Conservation (phyloP, 2,888 invertebrate genomes). For the Melitaea athalia region DNA sequence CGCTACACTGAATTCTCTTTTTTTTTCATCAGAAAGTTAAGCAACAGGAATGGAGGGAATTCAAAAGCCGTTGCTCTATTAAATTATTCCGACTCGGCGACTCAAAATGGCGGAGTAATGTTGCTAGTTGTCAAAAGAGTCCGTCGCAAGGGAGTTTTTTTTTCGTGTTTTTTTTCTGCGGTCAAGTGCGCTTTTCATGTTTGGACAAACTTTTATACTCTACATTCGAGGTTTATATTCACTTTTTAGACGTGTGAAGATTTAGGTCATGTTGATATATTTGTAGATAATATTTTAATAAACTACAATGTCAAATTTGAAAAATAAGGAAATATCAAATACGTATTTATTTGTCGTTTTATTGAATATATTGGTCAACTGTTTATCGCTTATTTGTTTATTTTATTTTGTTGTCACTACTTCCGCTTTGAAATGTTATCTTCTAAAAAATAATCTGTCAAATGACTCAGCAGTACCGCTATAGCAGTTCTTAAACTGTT, state of each 20-base stretch:
- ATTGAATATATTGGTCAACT: too few species aligned
- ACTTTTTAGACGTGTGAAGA: constrained; percentile 7
- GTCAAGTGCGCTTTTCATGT: constrained; percentile 54
- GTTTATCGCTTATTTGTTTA: too few species aligned
- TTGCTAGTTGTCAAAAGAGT: constrained; percentile 63
- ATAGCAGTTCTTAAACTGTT: too few species aligned
- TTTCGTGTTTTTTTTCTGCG: constrained; percentile 47
- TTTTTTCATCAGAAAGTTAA: constrained; percentile 47
- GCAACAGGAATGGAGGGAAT: constrained; percentile 54
- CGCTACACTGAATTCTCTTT: constrained; percentile 32
- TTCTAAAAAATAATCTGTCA: too few species aligned
- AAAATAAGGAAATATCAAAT: background rate
- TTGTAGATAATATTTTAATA: background rate
- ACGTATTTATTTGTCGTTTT: background rate
- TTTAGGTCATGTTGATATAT: constrained; percentile 1
- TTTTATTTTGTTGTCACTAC: too few species aligned
- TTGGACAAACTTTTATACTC: constrained; percentile 48
- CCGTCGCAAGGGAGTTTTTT: constrained; percentile 48
- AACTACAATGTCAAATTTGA: background rate
- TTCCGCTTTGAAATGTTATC: too few species aligned
- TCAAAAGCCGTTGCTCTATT: constrained; percentile 69
- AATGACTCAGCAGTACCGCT: too few species aligned
- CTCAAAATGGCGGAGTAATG: constrained; percentile 70
- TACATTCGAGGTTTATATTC: constrained; percentile 1
- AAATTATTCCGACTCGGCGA: constrained; percentile 74